phyloP scores from a whole-genome alignment of 2,797 vertebrate species.

The Catamblyrhynchus diadema region DNA sequence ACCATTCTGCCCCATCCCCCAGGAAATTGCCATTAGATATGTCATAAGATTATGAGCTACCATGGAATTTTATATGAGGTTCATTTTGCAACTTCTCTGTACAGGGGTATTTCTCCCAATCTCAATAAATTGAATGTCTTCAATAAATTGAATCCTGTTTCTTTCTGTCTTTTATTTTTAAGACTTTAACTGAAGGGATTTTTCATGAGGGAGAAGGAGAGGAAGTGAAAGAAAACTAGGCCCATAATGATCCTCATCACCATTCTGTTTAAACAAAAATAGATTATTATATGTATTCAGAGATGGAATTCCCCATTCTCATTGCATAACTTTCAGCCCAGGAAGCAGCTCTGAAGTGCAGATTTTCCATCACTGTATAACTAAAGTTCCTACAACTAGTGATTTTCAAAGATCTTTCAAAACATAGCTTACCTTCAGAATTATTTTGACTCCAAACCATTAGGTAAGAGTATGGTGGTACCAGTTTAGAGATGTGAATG shows the following conservation, averaged over 20 bases:
- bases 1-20: background rate
- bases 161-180: background rate
- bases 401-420: background rate
- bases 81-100: background rate
- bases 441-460: background rate
- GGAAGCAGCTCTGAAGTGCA: background rate
- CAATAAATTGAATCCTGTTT: background rate
- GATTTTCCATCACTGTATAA: background rate
- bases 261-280: background rate
- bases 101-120: background rate
- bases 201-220: background rate
- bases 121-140: background rate
- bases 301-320: background rate
- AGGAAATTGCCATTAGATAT: background rate
- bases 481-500: background rate
- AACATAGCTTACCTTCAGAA: background rate
- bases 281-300: background rate
- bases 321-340: background rate
- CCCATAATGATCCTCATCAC: background rate
- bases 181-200: background rate
- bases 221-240: background rate
- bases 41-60: background rate
- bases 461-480: background rate
- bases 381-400: background rate
- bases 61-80: background rate